Percentiles rank a stretch among this genome's conserved stretches.
phyloP scores from a whole-genome alignment of 2,888 invertebrate genomes.

The Epistrophella euchroma region DNA sequence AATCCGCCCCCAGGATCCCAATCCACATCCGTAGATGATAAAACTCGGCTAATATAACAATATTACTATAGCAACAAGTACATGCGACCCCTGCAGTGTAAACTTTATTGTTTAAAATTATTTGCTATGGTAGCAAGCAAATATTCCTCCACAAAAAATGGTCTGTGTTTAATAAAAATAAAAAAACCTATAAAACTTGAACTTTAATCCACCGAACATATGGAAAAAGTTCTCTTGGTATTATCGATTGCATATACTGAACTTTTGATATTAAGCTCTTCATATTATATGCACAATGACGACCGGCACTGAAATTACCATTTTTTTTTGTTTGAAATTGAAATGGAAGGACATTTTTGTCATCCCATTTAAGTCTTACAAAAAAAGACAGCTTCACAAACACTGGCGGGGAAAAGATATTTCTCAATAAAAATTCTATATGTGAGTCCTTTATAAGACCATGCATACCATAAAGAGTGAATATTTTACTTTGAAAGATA shows the following conservation, averaged over 20 bases:
- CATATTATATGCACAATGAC: constrained; percentile 31
- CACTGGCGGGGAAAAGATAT: not conserved
- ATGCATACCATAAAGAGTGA: not conserved
- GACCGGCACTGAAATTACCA: constrained; percentile 55
- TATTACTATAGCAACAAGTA: not conserved
- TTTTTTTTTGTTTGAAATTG: constrained; percentile 61
- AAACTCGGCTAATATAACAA: no score
- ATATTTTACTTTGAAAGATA: constrained; percentile 28
- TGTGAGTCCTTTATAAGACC: not conserved
- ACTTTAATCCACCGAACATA: constrained; percentile 26
- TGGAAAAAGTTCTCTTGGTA: not conserved
- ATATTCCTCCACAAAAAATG: not conserved
- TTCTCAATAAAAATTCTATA: constrained; percentile 19
- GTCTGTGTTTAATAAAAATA: constrained; percentile 5
- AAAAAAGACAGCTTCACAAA: not conserved
- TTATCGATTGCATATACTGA: constrained; percentile 21
- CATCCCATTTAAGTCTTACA: constrained; percentile 25
- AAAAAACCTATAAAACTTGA: constrained; percentile 26
- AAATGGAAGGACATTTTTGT: constrained; percentile 53
- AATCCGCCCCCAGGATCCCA: no score
- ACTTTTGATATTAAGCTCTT: constrained; percentile 32
- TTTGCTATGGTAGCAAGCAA: not conserved
- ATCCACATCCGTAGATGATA: no score
- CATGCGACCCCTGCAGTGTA: not conserved
- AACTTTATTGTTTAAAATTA: not conserved